These are phyloP conservation scores for Ispidina picta DNA, from an alignment of 2,797 vertebrate genomes.

Conservation along the genomic window DNA sequence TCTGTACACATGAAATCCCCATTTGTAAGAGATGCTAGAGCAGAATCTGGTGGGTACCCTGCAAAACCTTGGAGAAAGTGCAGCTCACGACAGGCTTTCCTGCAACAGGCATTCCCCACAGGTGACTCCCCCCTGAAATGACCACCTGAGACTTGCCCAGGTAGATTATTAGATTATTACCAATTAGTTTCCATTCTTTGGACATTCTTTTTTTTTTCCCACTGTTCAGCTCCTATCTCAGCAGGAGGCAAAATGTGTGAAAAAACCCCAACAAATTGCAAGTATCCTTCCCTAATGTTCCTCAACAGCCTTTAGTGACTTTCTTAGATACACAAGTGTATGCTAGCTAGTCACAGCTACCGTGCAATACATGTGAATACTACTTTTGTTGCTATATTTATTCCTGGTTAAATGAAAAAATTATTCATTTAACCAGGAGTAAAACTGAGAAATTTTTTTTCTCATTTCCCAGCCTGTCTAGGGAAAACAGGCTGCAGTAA, in stretches of 20 bases:
- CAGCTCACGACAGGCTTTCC: not conserved
- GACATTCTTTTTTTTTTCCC: conserved; percentile 11
- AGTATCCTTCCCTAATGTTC: conserved; percentile 34
- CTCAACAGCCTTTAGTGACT: conserved; percentile 25
- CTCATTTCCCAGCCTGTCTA: conserved; percentile 71
- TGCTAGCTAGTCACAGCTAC: conserved; percentile 59
- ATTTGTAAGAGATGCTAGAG: not conserved
- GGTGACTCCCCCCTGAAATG: not conserved
- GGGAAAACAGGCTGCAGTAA: conserved; percentile 75
- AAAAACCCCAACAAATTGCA: not conserved
- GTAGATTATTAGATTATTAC: conserved; percentile 3
- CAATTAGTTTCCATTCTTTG: not conserved
- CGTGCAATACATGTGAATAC: conserved; percentile 50
- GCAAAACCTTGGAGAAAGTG: not conserved
- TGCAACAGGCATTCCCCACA: not conserved
- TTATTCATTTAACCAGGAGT: conserved; percentile 75
- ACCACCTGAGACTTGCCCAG: not conserved
- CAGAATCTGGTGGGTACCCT: not conserved
- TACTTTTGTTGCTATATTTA: conserved; percentile 67
- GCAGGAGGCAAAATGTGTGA: not conserved
- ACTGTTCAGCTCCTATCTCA: not conserved
- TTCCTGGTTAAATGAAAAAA: conserved; percentile 75
- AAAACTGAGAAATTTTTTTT: conserved; percentile 74
- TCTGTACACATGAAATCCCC: not conserved
- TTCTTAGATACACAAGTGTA: not conserved